Evolutionary conservation across 1,140 invertebrate species (phyloP).

Genomic region (Drosophila leontia): DNA sequence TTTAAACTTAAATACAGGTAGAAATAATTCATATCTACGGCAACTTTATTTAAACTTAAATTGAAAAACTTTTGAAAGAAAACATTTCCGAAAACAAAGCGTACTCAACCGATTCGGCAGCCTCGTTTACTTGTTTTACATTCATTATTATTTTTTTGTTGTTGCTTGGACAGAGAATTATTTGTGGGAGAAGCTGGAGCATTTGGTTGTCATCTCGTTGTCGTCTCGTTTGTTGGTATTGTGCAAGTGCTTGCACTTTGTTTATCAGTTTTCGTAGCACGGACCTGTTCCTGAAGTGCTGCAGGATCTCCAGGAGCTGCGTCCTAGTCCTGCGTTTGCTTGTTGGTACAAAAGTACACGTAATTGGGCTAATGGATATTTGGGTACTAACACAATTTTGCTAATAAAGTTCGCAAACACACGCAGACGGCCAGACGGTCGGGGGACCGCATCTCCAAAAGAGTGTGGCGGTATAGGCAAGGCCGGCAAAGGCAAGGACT

Average conservation of each 20-base stretch:
- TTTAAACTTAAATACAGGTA: neutral
- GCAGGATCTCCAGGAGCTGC: constrained; percentile 21
- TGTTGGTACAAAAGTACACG: constrained; percentile 76
- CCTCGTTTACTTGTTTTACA: constrained; percentile 36
- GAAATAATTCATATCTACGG: neutral
- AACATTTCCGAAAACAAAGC: constrained; percentile 30
- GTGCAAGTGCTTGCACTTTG: constrained; percentile 69
- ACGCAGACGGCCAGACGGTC: constrained; percentile 26
- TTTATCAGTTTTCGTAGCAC: constrained; percentile 50
- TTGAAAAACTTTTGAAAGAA: constrained; percentile 19
- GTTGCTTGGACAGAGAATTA: constrained; percentile 24
- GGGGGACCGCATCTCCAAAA: constrained; percentile 15
- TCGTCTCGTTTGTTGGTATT: constrained; percentile 60
- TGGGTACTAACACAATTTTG: constrained; percentile 82
- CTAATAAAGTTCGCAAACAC: constrained; percentile 83
- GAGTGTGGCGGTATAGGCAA: constrained; percentile 55
- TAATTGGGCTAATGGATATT: constrained; percentile 83
- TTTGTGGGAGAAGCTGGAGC: constrained; percentile 24
- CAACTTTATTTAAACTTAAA: constrained; percentile 19
- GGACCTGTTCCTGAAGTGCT: constrained; percentile 22
- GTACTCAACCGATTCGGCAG: constrained; percentile 16
- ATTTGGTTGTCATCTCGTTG: constrained; percentile 49
- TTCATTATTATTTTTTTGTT: constrained; percentile 36
- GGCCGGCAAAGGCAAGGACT: constrained; percentile 26
- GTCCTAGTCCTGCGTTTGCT: constrained; percentile 20